Conservation (phyloP, 2,888 invertebrate genomes). For the Syrista parreyssii region DNA sequence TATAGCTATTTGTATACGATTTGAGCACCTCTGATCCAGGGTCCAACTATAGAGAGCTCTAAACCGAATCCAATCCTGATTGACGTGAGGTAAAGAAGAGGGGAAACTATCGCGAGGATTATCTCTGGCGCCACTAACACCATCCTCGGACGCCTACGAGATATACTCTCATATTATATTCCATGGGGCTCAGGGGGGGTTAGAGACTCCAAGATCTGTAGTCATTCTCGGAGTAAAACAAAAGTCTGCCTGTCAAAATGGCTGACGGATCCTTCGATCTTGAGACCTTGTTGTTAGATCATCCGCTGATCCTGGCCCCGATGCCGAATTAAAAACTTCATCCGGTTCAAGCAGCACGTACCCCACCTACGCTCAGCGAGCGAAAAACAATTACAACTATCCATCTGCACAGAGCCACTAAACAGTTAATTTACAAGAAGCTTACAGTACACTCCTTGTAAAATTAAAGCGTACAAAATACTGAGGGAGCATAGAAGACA, state of each 20-base stretch:
- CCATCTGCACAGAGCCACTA: no score
- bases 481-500: no score
- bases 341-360: no score
- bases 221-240: conserved; percentile 37
- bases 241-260: conserved; percentile 37
- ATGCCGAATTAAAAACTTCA: not conserved
- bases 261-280: conserved; percentile 10
- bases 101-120: conserved; percentile 61
- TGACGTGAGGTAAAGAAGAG: conserved; percentile 59
- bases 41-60: conserved; percentile 56
- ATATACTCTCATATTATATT: conserved; percentile 19
- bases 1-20: conserved; percentile 27
- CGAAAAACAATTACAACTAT: no score
- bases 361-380: no score
- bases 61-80: conserved; percentile 65
- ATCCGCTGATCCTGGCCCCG: conserved; percentile 1
- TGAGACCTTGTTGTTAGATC: conserved; percentile 2
- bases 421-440: no score
- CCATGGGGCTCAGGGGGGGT: conserved; percentile 9
- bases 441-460: no score
- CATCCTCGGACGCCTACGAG: conserved; percentile 45
- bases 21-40: conserved; percentile 57
- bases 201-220: not conserved
- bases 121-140: conserved; percentile 64
- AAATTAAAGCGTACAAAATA: no score